phyloP scores from a whole-genome alignment of 2,888 invertebrate species.

The Parnassius apollo region DNA sequence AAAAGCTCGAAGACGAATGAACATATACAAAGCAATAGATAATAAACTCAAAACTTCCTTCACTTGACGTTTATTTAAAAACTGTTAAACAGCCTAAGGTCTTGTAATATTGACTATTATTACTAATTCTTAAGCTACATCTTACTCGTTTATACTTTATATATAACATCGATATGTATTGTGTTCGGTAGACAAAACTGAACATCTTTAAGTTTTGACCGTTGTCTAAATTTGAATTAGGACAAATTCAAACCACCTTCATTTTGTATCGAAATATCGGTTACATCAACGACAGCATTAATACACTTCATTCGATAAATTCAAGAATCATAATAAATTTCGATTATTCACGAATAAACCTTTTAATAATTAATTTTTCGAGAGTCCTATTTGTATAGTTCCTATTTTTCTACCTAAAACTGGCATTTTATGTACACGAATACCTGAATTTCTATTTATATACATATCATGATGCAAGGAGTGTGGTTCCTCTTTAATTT shows the following conservation, averaged over 20 bases:
- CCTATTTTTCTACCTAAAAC: slow-evolving; percentile 47
- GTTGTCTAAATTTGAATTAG: slow-evolving; percentile 41
- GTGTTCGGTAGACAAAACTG: slow-evolving; percentile 72
- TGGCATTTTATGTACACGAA: slow-evolving; percentile 62
- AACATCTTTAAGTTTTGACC: slow-evolving; percentile 41
- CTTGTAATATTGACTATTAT: slow-evolving; percentile 75
- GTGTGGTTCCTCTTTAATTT: slow-evolving; percentile 68
- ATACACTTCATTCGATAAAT: slow-evolving; percentile 56
- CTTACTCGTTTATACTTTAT: slow-evolving; percentile 59
- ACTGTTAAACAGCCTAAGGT: slow-evolving; percentile 75
- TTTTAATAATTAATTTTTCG: slow-evolving; percentile 42
- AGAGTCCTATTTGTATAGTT: slow-evolving; percentile 57
- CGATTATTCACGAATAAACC: slow-evolving; percentile 61
- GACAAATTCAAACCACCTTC: slow-evolving; percentile 37
- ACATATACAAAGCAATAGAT: slow-evolving; percentile 25
- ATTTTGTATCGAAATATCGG: slow-evolving; percentile 35
- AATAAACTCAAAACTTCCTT: slow-evolving; percentile 21
- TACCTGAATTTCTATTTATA: slow-evolving; percentile 55
- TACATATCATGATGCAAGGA: slow-evolving; percentile 78
- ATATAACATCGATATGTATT: slow-evolving; percentile 81
- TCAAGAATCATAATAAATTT: slow-evolving; percentile 60
- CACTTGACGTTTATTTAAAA: slow-evolving; percentile 32
- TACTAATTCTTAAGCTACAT: slow-evolving; percentile 48
- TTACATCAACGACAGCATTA: slow-evolving; percentile 45
- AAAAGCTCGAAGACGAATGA: slow-evolving; percentile 50